A percentile compares a stretch with the other conserved stretches of the same genome.
These are phyloP conservation scores for Psilanteris sp. DNA, from an alignment of 1,140 invertebrate genomes.

Conservation along the genomic window DNA sequence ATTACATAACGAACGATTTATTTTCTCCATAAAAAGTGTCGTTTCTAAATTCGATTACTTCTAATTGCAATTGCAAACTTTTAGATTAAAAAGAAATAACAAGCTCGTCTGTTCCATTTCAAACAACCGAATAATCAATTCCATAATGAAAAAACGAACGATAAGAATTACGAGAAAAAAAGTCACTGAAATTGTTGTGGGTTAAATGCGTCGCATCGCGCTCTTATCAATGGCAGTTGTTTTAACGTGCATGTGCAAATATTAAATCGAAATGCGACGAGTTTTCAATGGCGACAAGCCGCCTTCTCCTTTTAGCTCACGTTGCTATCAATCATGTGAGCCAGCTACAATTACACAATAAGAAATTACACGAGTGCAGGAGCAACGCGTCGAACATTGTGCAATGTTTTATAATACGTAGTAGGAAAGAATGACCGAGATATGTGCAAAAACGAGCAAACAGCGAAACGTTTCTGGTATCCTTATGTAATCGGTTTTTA, in stretches of 20 bases:
- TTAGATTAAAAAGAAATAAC: no score
- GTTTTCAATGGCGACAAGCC: slow-evolving; percentile 9
- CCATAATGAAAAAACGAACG: no score
- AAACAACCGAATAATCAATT: no score
- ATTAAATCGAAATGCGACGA: slow-evolving; percentile 34
- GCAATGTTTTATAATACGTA: slow-evolving; percentile 27
- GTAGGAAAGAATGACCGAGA: slow-evolving; percentile 16
- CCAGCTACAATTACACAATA: slow-evolving; percentile 42
- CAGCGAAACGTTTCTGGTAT: slow-evolving; percentile 3
- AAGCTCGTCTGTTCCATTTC: no score
- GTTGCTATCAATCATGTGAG: slow-evolving; percentile 40
- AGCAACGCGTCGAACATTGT: slow-evolving; percentile 38
- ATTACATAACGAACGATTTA: no score
- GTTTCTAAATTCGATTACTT: no score
- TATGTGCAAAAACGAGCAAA: slow-evolving; percentile 2
- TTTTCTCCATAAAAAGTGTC: no score
- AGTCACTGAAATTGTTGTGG: slow-evolving; percentile 2
- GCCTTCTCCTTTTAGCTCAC: slow-evolving; percentile 9
- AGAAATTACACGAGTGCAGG: slow-evolving; percentile 32
- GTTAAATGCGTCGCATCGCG: slow-evolving; percentile 16
- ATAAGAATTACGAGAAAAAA: no score
- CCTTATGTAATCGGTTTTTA: slow-evolving; percentile 7
- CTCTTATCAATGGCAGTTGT: slow-evolving; percentile 32
- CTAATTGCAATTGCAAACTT: no score
- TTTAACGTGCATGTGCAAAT: slow-evolving; percentile 33